Conservation (phyloP, 2,888 invertebrate species). For the Scelioninae gen. 1 region DNA sequence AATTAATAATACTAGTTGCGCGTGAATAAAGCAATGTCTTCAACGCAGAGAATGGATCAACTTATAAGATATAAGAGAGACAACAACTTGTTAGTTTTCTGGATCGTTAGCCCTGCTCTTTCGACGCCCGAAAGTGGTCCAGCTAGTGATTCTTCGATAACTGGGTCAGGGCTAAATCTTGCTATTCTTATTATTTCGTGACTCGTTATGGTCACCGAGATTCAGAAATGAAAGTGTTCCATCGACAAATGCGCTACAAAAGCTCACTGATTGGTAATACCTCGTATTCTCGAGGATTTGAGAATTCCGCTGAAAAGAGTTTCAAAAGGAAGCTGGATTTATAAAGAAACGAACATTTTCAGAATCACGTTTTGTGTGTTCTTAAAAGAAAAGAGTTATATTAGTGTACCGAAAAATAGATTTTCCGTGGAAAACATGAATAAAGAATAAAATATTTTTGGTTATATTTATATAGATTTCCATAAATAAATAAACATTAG, state of each 20-base stretch:
- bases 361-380: too few species aligned
- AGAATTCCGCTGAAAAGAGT: too few species aligned
- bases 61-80: neutral
- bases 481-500: too few species aligned
- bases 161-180: slow-evolving; percentile 58
- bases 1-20: slow-evolving; percentile 50
- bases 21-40: slow-evolving; percentile 6
- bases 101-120: slow-evolving; percentile 35
- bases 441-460: too few species aligned
- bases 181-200: slow-evolving; percentile 40
- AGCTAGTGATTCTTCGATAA: slow-evolving; percentile 49
- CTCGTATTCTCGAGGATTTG: neutral
- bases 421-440: too few species aligned
- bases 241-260: slow-evolving; percentile 18
- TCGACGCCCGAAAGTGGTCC: slow-evolving; percentile 36
- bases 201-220: slow-evolving; percentile 33
- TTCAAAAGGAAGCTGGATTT: too few species aligned
- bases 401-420: too few species aligned
- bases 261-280: neutral
- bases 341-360: too few species aligned
- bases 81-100: slow-evolving; percentile 34
- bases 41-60: slow-evolving; percentile 8
- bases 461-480: too few species aligned
- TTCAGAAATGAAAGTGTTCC: slow-evolving; percentile 29
- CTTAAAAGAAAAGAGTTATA: too few species aligned